Evolutionary conservation across 2,888 invertebrate genomes (phyloP).

Genomic region (Alsophila aescularia): DNA sequence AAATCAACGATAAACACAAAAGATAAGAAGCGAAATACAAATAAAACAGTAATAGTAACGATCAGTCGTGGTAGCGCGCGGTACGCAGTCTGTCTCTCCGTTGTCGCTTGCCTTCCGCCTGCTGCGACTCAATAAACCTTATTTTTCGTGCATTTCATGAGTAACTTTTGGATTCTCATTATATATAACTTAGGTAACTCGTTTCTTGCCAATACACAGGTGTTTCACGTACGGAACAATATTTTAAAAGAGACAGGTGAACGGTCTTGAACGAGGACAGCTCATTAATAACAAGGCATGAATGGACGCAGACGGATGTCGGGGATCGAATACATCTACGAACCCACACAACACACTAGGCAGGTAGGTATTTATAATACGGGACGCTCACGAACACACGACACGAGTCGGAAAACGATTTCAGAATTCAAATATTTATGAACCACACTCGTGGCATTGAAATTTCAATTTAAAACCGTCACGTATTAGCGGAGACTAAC

Average conservation of each 20-base stretch:
- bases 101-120: too few species aligned
- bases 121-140: too few species aligned
- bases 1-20: too few species aligned
- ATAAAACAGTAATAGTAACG: too few species aligned
- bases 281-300: constrained; percentile 36
- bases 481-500: constrained; percentile 39
- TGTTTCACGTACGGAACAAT: constrained; percentile 27
- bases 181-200: background rate
- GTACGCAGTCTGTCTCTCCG: too few species aligned
- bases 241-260: constrained; percentile 31
- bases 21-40: too few species aligned
- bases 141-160: background rate
- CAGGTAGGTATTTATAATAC: constrained; percentile 17
- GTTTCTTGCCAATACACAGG: constrained; percentile 24
- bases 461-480: constrained; percentile 33
- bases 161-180: background rate
- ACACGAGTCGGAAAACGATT: constrained; percentile 8
- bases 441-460: constrained; percentile 34
- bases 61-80: too few species aligned
- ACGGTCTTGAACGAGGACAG: constrained; percentile 20
- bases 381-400: constrained; percentile 13
- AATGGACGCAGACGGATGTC: constrained; percentile 32
- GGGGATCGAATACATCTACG: constrained; percentile 20
- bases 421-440: constrained; percentile 22
- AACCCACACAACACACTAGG: constrained; percentile 7